A percentile compares a stretch with the other conserved stretches of the same genome.
Evolutionary conservation across 92 coral and sea anemone species (phyloP).

Genomic region (Epizoanthus ramosus): DNA sequence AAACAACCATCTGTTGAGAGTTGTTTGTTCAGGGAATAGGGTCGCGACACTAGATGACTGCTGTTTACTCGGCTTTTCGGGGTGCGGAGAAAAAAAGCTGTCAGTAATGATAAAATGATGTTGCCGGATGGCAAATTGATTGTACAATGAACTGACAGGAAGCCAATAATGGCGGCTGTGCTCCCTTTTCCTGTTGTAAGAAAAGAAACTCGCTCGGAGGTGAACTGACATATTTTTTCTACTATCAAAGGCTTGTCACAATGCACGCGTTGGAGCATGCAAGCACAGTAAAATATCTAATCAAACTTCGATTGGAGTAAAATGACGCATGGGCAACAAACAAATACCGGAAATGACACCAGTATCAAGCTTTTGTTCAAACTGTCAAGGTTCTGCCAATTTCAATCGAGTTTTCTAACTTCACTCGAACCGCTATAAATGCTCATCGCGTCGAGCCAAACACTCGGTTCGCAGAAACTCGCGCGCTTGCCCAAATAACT

Average conservation of each 20-base stretch:
- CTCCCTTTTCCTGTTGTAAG: constrained; percentile 2
- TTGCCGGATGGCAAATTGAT: constrained; percentile 24
- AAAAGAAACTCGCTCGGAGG: constrained; percentile 22
- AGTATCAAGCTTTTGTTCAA: constrained; percentile 19
- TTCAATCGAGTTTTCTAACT: constrained; percentile 59
- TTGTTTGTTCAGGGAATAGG: constrained; percentile 50
- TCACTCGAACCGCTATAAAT: constrained; percentile 17
- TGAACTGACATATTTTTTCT: neutral
- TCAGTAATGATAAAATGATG: neutral
- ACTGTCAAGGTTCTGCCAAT: constrained; percentile 77
- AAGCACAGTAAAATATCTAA: constrained; percentile 29
- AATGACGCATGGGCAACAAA: constrained; percentile 56
- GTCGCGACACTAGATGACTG: constrained; percentile 28
- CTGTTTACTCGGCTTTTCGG: constrained; percentile 10
- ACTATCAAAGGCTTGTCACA: constrained; percentile 4
- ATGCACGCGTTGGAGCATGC: constrained; percentile 4
- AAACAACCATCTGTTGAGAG: constrained; percentile 47
- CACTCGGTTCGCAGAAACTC: neutral
- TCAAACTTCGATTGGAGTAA: constrained; percentile 41
- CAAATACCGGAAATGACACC: constrained; percentile 84
- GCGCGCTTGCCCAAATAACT: neutral
- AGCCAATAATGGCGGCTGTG: constrained; percentile 8
- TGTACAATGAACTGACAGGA: constrained; percentile 30
- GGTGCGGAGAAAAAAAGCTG: neutral
- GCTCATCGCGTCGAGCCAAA: neutral